Percentiles rank a stretch among this genome's conserved stretches.
phyloP scores from a whole-genome alignment of 2,113 vertebrate genomes.

The Herpailurus yagouaroundi region DNA sequence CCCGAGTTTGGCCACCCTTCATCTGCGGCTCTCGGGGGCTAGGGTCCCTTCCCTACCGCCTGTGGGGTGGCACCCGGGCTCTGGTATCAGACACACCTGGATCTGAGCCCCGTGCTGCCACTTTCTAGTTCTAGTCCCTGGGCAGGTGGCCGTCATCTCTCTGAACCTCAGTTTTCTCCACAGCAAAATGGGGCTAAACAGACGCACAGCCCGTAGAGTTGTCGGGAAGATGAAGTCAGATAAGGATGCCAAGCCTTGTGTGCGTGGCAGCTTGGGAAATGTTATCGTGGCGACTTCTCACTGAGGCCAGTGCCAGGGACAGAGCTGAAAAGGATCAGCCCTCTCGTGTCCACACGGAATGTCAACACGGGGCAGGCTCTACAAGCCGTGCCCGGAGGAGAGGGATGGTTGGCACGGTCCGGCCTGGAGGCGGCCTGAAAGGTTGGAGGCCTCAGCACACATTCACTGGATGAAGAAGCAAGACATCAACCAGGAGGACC shows the following conservation, averaged over 20 bases:
- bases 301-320: background rate
- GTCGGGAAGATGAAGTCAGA: background rate
- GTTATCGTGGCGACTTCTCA: background rate
- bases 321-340: background rate
- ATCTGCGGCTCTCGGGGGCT: fast-evolving
- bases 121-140: background rate
- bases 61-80: background rate
- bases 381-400: fast-evolving
- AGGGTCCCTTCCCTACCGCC: background rate
- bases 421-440: background rate
- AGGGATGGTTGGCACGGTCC: fast-evolving
- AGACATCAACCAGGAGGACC: background rate
- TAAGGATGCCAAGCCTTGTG: fast-evolving
- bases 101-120: fast-evolving
- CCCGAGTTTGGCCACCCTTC: background rate
- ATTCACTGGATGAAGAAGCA: background rate
- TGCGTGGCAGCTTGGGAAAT: fast-evolving
- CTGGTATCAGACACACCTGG: background rate
- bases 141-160: background rate
- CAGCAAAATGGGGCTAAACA: background rate
- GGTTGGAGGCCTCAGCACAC: background rate
- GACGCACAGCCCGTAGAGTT: fast-evolving
- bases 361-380: fast-evolving
- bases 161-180: background rate
- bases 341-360: background rate